Conservation (phyloP, 1,140 invertebrate species). For the Microvelia longipes region DNA sequence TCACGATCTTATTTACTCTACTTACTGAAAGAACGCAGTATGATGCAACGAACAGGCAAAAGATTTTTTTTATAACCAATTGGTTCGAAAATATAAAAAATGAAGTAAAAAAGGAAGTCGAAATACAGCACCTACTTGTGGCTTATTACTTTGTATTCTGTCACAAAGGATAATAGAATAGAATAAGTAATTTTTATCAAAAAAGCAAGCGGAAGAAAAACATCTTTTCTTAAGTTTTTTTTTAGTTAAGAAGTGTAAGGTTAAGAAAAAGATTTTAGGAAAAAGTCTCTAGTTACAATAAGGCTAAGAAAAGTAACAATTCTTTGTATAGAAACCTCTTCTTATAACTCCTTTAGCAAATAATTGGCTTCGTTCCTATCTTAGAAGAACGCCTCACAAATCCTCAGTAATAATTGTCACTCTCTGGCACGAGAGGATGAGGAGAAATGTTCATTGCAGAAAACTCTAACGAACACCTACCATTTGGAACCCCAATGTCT, state of each 20-base stretch:
- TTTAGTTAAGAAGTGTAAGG: not conserved
- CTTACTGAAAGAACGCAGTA: too few relatives aligned
- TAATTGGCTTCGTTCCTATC: not conserved
- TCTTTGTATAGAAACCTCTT: not conserved
- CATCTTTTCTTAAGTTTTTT: not conserved
- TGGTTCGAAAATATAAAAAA: too few relatives aligned
- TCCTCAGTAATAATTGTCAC: not conserved
- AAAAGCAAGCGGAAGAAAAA: not conserved
- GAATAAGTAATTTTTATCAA: not conserved
- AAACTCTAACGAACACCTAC: not conserved
- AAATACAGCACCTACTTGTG: too few relatives aligned
- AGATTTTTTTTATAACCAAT: too few relatives aligned
- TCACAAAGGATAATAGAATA: not conserved
- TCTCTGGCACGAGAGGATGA: not conserved
- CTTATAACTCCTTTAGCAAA: not conserved
- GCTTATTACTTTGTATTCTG: not conserved
- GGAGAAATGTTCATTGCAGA: not conserved
- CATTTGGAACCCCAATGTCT: not conserved
- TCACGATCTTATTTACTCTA: too few relatives aligned
- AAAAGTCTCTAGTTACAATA: not conserved
- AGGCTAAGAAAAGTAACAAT: too few relatives aligned
- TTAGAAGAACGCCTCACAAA: not conserved
- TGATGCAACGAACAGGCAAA: too few relatives aligned
- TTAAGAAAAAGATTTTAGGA: not conserved
- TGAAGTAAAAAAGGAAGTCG: too few relatives aligned